Evolutionary conservation across 92 coral and sea anemone species (phyloP).

Genomic region (Zoanthus sociatus): DNA sequence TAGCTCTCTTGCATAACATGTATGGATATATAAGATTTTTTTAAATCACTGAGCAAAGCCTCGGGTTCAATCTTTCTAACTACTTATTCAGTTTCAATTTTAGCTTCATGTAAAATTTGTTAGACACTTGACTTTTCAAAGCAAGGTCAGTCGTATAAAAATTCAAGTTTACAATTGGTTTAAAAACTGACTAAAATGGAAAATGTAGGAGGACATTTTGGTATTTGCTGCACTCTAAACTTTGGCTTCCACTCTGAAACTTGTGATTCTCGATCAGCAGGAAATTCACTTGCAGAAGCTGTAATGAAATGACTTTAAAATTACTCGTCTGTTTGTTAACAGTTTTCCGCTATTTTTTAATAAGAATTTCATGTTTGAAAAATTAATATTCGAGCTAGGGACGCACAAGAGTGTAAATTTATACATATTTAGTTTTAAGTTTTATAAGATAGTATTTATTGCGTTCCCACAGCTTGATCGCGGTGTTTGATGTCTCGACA

Average conservation of each 20-base stretch:
- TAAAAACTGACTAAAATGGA: not conserved
- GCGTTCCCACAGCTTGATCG: not conserved
- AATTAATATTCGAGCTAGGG: not conserved
- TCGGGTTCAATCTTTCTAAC: not conserved
- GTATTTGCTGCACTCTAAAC: not conserved
- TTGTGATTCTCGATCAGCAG: constrained; percentile 13
- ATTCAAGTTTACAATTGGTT: not conserved
- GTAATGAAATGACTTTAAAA: constrained; percentile 16
- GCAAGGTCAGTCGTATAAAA: not conserved
- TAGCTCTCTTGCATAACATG: not conserved
- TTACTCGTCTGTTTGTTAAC: not conserved
- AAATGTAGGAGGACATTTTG: not conserved
- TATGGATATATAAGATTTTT: not conserved
- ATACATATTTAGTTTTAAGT: constrained; percentile 2
- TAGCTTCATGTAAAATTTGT: not conserved
- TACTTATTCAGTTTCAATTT: too few species aligned
- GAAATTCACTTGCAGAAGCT: constrained; percentile 42
- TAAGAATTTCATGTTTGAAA: not conserved
- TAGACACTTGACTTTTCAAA: too few species aligned
- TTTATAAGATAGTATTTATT: constrained; percentile 37
- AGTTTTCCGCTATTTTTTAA: constrained; percentile 2
- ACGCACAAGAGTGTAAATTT: constrained; percentile 16
- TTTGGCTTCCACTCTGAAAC: constrained; percentile 25
- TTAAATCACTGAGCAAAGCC: not conserved
- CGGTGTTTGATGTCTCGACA: constrained; percentile 5